Evolutionary conservation across 2,888 invertebrate genomes (phyloP).

Genomic region (Eilema griseolum): DNA sequence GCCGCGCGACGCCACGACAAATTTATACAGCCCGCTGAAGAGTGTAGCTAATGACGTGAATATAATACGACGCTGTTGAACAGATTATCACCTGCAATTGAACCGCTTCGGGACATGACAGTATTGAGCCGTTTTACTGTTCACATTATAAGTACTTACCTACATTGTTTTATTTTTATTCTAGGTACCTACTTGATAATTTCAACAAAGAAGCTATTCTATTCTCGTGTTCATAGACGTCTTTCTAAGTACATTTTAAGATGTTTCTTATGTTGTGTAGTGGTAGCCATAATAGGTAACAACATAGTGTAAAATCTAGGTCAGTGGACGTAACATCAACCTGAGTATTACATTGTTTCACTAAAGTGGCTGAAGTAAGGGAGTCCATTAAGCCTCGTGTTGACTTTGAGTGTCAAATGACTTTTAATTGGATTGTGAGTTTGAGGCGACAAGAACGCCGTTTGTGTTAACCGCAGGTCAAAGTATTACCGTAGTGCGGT

Average conservation of each 20-base stretch:
- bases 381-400: conserved; percentile 45
- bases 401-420: conserved; percentile 43
- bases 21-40: conserved; percentile 58
- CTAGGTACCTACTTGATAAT: conserved; percentile 32
- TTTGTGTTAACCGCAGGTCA: conserved; percentile 55
- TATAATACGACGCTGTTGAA: conserved; percentile 44
- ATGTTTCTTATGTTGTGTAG: conserved; percentile 30
- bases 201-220: conserved; percentile 35
- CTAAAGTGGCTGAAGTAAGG: conserved; percentile 23
- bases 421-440: conserved; percentile 50
- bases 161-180: conserved; percentile 32
- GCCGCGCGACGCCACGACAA: conserved; percentile 63
- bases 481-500: conserved; percentile 45
- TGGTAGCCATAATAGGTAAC: conserved; percentile 25
- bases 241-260: conserved; percentile 21
- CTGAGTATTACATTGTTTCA: conserved; percentile 46
- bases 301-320: conserved; percentile 44
- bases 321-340: conserved; percentile 49
- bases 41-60: conserved; percentile 56
- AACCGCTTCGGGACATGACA: conserved; percentile 20
- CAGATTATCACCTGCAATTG: conserved; percentile 30
- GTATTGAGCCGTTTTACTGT: conserved; percentile 29
- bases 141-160: conserved; percentile 27
- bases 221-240: conserved; percentile 14
- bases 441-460: conserved; percentile 54